Evolutionary conservation across 2,888 invertebrate species (phyloP).

Genomic region (Aphidius colemani): DNA sequence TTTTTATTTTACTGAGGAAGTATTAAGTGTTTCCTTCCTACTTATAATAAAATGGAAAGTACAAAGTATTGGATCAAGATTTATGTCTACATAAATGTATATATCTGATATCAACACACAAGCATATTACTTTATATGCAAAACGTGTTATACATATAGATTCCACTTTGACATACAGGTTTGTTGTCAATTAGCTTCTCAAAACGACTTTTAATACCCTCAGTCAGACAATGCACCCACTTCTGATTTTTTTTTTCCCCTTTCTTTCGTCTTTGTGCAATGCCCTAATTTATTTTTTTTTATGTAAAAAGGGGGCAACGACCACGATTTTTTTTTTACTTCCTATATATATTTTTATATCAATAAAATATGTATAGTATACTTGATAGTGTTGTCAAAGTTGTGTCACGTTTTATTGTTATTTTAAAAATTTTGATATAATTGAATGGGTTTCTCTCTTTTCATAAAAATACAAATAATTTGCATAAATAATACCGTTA

Average conservation of each 20-base stretch:
- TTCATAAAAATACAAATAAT: no score
- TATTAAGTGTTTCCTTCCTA: conserved; percentile 18
- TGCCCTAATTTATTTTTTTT: conserved; percentile 11
- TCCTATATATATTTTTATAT: no score
- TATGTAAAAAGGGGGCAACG: conserved; percentile 14
- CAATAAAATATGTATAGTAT: no score
- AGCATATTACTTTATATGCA: no score
- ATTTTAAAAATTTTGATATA: no score
- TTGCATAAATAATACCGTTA: neutral
- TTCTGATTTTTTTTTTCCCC: conserved; percentile 13
- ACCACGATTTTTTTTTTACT: neutral
- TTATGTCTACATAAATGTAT: no score
- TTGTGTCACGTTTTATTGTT: no score
- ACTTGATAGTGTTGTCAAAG: no score
- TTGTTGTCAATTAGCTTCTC: conserved; percentile 44
- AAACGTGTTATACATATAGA: conserved; percentile 26
- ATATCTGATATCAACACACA: no score
- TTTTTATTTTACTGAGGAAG: no score
- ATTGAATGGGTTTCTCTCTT: no score
- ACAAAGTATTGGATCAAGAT: no score
- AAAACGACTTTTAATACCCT: conserved; percentile 36
- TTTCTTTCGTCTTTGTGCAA: conserved; percentile 22
- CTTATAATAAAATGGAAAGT: conserved; percentile 5
- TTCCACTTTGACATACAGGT: conserved; percentile 42
- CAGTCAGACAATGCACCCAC: conserved; percentile 32